Conservation (phyloP, 2,888 invertebrate genomes). For the Hofmannophila pseudospretella region DNA sequence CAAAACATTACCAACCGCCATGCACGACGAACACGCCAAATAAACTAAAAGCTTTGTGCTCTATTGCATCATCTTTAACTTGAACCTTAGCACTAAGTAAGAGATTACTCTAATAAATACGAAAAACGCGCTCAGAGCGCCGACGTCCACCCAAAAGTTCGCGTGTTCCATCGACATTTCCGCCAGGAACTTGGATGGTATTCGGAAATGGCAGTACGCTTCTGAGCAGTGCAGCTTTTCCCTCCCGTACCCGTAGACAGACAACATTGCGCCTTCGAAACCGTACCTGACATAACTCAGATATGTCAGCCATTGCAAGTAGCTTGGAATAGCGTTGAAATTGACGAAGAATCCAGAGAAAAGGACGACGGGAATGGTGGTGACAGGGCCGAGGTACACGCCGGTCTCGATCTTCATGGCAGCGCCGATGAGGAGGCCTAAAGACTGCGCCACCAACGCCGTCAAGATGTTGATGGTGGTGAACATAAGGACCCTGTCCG, state of each 20-base stretch:
- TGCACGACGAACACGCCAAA: constrained; percentile 24
- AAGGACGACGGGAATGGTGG: constrained; percentile 92
- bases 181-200: constrained; percentile 88
- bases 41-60: constrained; percentile 15
- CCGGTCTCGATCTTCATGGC: constrained; percentile 91
- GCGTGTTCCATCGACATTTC: constrained; percentile 90
- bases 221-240: constrained; percentile 89
- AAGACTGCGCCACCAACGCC: constrained; percentile 93
- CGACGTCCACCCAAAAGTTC: constrained; percentile 89
- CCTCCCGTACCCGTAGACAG: constrained; percentile 93
- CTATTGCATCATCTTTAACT: constrained; percentile 80
- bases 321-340: constrained; percentile 92
- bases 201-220: constrained; percentile 89
- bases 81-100: constrained; percentile 90
- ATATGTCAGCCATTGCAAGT: constrained; percentile 93
- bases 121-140: constrained; percentile 88
- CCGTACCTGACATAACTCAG: constrained; percentile 92
- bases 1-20: constrained; percentile 25
- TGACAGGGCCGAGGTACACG: constrained; percentile 90
- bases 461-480: constrained; percentile 86
- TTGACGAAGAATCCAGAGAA: constrained; percentile 97
- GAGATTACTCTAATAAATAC: constrained; percentile 86
- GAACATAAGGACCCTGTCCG: constrained; percentile 88
- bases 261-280: constrained; percentile 94
- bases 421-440: constrained; percentile 95